phyloP scores from a whole-genome alignment of 2,888 invertebrate species.

The Lutraria lutraria region DNA sequence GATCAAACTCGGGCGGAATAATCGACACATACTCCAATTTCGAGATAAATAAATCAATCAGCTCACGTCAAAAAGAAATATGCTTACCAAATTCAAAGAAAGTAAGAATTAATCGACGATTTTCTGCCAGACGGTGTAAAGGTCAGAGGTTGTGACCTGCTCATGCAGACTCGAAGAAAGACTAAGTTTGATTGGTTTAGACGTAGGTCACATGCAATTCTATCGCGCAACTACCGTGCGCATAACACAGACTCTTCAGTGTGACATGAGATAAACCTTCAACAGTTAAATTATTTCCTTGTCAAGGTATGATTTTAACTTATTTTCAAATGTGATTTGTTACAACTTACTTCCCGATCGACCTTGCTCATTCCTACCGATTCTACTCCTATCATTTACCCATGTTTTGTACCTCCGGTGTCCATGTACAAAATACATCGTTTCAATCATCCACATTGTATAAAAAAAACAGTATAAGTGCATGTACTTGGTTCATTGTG shows the following conservation, averaged over 20 bases:
- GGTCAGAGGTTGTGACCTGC: conserved; percentile 85
- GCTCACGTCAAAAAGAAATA: not conserved
- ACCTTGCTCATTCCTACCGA: not conserved
- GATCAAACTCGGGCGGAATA: not conserved
- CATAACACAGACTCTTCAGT: conserved; percentile 60
- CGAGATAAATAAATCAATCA: not conserved
- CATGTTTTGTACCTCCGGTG: not conserved
- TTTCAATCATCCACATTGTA: not conserved
- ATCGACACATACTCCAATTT: not conserved
- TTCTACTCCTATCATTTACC: not conserved
- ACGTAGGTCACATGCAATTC: conserved; percentile 48
- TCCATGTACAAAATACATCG: not conserved
- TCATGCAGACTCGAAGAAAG: conserved; percentile 72
- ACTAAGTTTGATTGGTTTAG: conserved; percentile 78
- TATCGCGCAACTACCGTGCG: conserved; percentile 65
- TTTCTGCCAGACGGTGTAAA: conserved; percentile 79
- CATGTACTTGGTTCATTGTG: too few species aligned
- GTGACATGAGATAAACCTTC: not conserved
- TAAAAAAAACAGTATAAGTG: not conserved
- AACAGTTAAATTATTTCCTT: not conserved
- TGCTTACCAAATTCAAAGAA: conserved; percentile 55
- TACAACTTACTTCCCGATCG: not conserved
- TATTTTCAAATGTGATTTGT: not conserved
- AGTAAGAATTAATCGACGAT: conserved; percentile 35
- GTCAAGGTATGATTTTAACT: conserved; percentile 1